These are phyloP conservation scores for Mesoclemmys tuberculata DNA, from an alignment of 2,113 vertebrate species.

Conservation along the genomic window DNA sequence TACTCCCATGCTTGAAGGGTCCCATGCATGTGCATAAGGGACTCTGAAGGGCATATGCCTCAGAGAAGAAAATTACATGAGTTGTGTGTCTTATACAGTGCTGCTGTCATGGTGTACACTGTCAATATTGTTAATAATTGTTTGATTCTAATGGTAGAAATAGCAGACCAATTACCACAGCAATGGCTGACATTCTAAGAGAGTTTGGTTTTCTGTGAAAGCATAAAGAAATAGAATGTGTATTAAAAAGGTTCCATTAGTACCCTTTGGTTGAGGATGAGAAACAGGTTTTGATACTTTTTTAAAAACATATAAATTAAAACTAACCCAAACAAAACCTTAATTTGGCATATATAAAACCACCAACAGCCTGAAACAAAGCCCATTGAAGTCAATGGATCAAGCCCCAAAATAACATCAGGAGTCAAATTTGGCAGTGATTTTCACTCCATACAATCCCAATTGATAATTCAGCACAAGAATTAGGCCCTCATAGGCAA, in stretches of 20 bases:
- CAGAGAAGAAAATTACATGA: not conserved
- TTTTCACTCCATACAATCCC: not conserved
- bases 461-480: not conserved
- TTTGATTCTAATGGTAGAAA: not conserved
- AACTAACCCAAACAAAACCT: not conserved
- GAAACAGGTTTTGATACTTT: not conserved
- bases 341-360: not conserved
- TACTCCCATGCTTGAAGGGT: fast-evolving
- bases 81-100: not conserved
- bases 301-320: not conserved
- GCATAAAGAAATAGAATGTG: fast-evolving
- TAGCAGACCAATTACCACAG: fast-evolving
- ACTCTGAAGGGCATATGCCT: not conserved
- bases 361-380: not conserved
- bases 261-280: not conserved
- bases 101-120: not conserved
- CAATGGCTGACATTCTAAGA: fast-evolving
- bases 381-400: not conserved
- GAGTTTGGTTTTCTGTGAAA: fast-evolving
- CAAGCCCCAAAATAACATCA: not conserved
- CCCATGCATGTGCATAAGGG: not conserved
- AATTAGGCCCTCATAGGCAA: not conserved
- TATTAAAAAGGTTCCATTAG: not conserved
- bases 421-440: not conserved
- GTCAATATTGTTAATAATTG: fast-evolving